A percentile compares a stretch with the other conserved stretches of the same genome.
Conservation (phyloP, 2,113 vertebrate genomes). For the Nyctereutes procyonoides region DNA sequence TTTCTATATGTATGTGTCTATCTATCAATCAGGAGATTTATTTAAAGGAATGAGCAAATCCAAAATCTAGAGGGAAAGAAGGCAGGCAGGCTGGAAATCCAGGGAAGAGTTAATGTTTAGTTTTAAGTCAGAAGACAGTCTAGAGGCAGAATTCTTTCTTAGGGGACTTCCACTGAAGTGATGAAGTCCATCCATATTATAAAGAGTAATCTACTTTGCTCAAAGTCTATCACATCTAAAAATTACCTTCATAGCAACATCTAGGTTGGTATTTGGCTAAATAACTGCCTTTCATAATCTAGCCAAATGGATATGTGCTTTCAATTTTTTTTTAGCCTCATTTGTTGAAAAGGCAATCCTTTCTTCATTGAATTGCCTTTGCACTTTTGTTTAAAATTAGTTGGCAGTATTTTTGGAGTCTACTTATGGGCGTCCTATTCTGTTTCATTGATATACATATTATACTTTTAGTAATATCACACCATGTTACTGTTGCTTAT, state of each 20-base stretch:
- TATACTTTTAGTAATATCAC: background rate
- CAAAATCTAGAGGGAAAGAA: background rate
- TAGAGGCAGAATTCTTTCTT: background rate
- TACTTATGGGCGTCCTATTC: background rate
- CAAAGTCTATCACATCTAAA: background rate
- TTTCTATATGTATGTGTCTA: background rate
- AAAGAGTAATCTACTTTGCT: background rate
- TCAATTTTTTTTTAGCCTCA: background rate
- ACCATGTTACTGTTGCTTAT: background rate
- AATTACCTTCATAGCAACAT: background rate
- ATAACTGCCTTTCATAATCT: background rate
- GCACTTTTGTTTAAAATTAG: background rate
- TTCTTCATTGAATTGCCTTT: background rate
- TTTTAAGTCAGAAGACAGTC: background rate
- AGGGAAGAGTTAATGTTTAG: background rate
- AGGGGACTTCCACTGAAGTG: background rate
- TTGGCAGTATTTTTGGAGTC: background rate
- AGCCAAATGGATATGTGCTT: background rate
- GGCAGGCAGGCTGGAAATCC: background rate
- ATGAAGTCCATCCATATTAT: background rate
- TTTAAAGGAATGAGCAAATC: background rate
- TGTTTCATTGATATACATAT: background rate
- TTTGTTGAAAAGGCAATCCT: background rate
- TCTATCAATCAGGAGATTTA: background rate
- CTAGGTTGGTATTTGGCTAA: background rate